Evolutionary conservation across 1,140 invertebrate genomes (phyloP), one percentile per base, ranked within the genome.

Genomic region (Lerema accius): DNA sequence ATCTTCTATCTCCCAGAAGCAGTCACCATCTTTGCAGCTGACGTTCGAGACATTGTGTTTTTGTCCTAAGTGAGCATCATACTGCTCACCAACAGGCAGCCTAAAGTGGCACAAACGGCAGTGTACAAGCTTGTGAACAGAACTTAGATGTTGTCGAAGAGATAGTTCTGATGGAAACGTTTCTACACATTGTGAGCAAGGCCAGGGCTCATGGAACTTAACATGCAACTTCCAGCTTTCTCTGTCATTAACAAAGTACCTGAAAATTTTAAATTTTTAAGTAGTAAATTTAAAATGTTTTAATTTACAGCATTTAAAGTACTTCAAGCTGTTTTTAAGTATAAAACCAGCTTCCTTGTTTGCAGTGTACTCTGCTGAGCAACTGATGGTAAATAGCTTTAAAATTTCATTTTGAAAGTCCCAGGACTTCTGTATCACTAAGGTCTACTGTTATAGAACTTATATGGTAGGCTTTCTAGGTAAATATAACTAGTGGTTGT

Each of bases 41-140:
- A 75, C 60, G 61, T 84, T 85, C 11, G 82, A 77, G 5, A 91
- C 81, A 76, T 76, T 83, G 32, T 91, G 90, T 56, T 91, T 91
- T 69, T 90, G 80, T 45, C 78, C 74, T 14, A 91, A 68, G 65
- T 91, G 90, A 2, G 65, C 64, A 6, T 86, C 71, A 43, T 90
- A 91, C 15, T 82, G 70, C 4, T 82, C 80, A 68, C 84, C 78
- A 53, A 84, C 80, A 4, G 86, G 67, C 1, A 90, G 65, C 71
- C 87, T 71, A 37, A 91, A 89, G 48, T 86, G 83, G 37, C 90
- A 91, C 5, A 91, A 70, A n/a, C 88, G 77, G 28, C 90, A 91
- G 46, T 91, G 89, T 0, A 89, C 86, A 0, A 90, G 64, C n/a
- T 83, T 81, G 37, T 91, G 90, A 32, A 61, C 73, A 15, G 11